Evolutionary conservation across 2,113 vertebrate genomes (phyloP).

Genomic region (Chunga burmeisteri): DNA sequence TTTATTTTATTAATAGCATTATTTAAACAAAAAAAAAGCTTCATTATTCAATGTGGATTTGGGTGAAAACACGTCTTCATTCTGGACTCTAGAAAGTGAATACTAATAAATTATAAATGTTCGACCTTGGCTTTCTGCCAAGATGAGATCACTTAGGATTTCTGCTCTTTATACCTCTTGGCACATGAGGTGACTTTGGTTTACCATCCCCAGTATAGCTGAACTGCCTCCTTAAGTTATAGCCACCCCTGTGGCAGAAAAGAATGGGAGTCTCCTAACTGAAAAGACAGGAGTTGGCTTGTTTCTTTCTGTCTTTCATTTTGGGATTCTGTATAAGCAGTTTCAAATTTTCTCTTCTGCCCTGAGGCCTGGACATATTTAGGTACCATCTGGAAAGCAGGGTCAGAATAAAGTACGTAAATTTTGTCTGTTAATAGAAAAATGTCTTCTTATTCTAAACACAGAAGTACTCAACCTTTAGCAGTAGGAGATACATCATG

Average conservation of each 20-base stretch:
- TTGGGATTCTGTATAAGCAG: background rate
- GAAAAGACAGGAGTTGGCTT: background rate
- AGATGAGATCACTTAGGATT: background rate
- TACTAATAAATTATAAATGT: background rate
- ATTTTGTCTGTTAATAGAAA: background rate
- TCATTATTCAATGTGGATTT: background rate
- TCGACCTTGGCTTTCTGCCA: background rate
- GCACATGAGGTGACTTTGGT: background rate
- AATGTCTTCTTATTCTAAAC: background rate
- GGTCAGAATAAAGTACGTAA: background rate
- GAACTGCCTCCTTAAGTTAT: background rate
- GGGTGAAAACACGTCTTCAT: background rate
- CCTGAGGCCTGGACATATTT: background rate
- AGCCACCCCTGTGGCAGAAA: background rate
- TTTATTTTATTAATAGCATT: background rate
- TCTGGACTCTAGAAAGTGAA: background rate
- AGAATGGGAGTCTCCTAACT: background rate
- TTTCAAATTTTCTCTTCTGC: background rate
- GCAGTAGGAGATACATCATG: background rate
- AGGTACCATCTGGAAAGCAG: background rate
- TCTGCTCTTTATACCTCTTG: background rate
- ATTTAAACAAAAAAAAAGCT: no score
- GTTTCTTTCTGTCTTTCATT: background rate
- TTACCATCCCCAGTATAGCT: background rate
- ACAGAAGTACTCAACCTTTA: background rate